Base-by-base conservation (phyloP, 2,113 vertebrate genomes). In the Apus apus region DNA sequence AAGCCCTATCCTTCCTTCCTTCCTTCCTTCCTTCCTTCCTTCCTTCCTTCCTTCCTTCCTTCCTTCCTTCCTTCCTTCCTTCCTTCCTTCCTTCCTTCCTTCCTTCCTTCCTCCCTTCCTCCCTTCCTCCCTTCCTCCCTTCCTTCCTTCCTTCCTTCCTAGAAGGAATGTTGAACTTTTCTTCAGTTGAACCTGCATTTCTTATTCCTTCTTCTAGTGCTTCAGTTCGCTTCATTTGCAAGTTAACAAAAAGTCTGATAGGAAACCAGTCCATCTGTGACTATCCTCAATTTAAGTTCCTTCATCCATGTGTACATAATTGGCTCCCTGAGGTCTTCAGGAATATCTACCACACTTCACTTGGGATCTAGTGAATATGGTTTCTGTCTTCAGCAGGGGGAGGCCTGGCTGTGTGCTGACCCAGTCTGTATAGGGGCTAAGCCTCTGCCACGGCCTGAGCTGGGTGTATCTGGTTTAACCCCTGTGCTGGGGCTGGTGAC, bases 321-420 rank as follows among this genome's bases (percentile, higher is more conserved):
- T 57, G 79, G 3, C 17, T 25, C 61, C 15, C 29, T 56, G 20
- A 70, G 8, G 13, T 53, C 36, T 43, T 71, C 36, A n/a, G 12
- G 20, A 13, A 26, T 46, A 13, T n/a, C 25, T 74, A 5, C 16
- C 45, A 11, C 13, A 25, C 4, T 40, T 26, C 26, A 56, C 9
- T 21, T 53, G 18, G 13, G 57, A 4, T 7, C 23, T 0, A 4
- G 16, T 29, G 32, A 50, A 27, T 43, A 38, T 3, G 5, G 22
- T 17, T 50, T 64, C 34, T 60, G 14, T 19, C 12, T 6, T 50
- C 5, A 13, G 23, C 26, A 45, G 36, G 19, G 3, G 32, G 9
- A 19, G 8, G 11, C 2, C 10, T 2, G 1, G 4, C 27, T 26
- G 30, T 54, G 26, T 0, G 0, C 10, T 51, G 18, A 25, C 8